Evolutionary conservation across 1,140 invertebrate species (phyloP).

Genomic region (Phortica variegata): DNA sequence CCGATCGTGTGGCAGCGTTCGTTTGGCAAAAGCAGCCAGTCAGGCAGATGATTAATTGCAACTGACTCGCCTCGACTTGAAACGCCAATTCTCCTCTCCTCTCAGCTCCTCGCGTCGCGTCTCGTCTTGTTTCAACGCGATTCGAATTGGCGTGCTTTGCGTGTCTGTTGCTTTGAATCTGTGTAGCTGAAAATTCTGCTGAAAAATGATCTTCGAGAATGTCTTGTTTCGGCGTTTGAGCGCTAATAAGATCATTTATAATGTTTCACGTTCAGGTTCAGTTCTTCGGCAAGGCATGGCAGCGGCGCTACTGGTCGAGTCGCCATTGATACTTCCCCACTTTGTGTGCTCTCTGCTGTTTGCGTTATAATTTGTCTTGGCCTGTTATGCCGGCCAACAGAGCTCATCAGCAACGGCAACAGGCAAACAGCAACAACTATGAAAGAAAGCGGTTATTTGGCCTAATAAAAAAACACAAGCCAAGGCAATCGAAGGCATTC

Average conservation of each 20-base stretch:
- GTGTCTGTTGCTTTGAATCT: slow-evolving; percentile 1
- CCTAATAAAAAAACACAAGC: slow-evolving; percentile 42
- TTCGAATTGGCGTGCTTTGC: slow-evolving; percentile 14
- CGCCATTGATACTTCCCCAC: slow-evolving; percentile 35
- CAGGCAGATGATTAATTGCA: slow-evolving; percentile 53
- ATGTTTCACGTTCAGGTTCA: slow-evolving; percentile 45
- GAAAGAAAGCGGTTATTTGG: slow-evolving; percentile 4
- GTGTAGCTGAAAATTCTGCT: no score
- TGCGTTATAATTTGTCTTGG: slow-evolving; percentile 16
- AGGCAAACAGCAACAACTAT: background rate
- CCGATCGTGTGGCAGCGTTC: no score
- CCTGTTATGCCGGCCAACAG: no score
- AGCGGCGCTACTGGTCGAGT: slow-evolving; percentile 3
- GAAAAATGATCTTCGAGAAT: slow-evolving; percentile 51
- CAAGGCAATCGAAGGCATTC: slow-evolving; percentile 47
- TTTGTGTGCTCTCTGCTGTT: slow-evolving; percentile 22
- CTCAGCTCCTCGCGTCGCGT: slow-evolving; percentile 1
- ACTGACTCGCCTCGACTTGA: no score
- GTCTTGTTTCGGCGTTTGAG: slow-evolving; percentile 51
- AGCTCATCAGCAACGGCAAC: background rate
- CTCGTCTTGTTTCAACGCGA: slow-evolving; percentile 21
- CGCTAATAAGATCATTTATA: slow-evolving; percentile 54
- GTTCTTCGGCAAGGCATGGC: slow-evolving; percentile 12
- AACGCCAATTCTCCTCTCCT: slow-evolving; percentile 31
- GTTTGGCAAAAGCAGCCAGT: no score